Evolutionary conservation across 2,888 invertebrate species (phyloP).

Genomic region (Podabrus alpinus): DNA sequence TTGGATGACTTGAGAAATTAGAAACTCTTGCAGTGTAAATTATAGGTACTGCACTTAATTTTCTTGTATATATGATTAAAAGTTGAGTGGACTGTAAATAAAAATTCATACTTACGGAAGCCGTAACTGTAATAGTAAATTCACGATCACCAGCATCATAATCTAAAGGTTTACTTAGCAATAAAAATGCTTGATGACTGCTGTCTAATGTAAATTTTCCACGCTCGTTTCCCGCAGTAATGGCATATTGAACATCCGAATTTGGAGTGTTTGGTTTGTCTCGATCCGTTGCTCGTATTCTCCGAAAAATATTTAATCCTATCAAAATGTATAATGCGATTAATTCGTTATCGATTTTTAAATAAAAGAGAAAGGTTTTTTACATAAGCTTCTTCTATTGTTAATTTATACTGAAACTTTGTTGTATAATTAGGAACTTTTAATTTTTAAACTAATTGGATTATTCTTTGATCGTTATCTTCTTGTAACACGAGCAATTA

Average conservation of each 20-base stretch:
- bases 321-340: conserved; percentile 25
- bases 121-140: conserved; percentile 74
- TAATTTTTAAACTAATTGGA: not conserved
- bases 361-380: not conserved
- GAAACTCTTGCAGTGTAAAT: not conserved
- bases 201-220: conserved; percentile 80
- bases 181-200: conserved; percentile 76
- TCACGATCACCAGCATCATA: conserved; percentile 80
- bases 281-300: conserved; percentile 78
- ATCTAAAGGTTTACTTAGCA: conserved; percentile 74
- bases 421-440: not conserved
- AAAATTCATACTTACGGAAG: conserved; percentile 65
- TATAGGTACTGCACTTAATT: not conserved
- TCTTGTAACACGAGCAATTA: not conserved
- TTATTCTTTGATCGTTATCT: not conserved
- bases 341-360: not conserved
- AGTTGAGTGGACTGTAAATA: not conserved
- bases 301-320: conserved; percentile 82
- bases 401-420: not conserved
- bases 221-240: conserved; percentile 70
- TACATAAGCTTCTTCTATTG: not conserved
- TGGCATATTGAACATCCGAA: conserved; percentile 82
- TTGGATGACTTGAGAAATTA: not conserved
- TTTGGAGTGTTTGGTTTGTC: conserved; percentile 89
- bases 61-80: not conserved